A percentile compares a stretch with the other conserved stretches of the same genome.
Evolutionary conservation across 30 jellyfish, hydroid and myxozoan genomes (phyloP).

Genomic region (Catostylus mosaicus): DNA sequence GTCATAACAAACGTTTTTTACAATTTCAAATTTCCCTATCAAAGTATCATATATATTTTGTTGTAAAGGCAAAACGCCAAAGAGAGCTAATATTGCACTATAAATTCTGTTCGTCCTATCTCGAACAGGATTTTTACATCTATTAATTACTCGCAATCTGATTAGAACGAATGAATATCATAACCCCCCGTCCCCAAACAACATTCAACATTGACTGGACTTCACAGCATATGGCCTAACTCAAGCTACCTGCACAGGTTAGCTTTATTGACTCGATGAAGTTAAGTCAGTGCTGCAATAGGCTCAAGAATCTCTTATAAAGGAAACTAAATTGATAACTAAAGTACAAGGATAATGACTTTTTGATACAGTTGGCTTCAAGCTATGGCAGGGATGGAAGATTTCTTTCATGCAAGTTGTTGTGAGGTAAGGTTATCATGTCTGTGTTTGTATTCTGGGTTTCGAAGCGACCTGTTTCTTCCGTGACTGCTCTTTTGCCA

Average conservation of each 20-base stretch:
- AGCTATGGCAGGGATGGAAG: slow-evolving; percentile 37
- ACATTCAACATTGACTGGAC: neutral
- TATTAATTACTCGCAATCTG: too few relatives aligned
- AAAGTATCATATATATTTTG: too few relatives aligned
- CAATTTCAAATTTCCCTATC: too few relatives aligned
- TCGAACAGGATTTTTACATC: too few relatives aligned
- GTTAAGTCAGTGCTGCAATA: neutral
- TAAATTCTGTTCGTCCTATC: too few relatives aligned
- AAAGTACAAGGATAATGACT: neutral
- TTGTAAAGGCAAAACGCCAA: too few relatives aligned
- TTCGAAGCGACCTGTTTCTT: neutral
- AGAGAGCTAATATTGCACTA: too few relatives aligned
- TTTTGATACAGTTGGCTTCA: neutral
- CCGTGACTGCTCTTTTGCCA: slow-evolving; percentile 8
- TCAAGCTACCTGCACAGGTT: slow-evolving; percentile 7
- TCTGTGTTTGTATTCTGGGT: neutral
- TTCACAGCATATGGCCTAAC: slow-evolving; percentile 48
- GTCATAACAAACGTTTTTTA: too few relatives aligned
- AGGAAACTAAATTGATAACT: neutral
- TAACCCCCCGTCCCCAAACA: neutral
- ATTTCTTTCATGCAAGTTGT: slow-evolving; percentile 54
- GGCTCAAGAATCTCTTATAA: neutral
- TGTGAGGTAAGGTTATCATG: slow-evolving; percentile 53
- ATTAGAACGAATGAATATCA: too few relatives aligned
- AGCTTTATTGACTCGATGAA: neutral